Evolutionary conservation across 2,888 invertebrate species (phyloP).

Genomic region (Eremobia ochroleuca): DNA sequence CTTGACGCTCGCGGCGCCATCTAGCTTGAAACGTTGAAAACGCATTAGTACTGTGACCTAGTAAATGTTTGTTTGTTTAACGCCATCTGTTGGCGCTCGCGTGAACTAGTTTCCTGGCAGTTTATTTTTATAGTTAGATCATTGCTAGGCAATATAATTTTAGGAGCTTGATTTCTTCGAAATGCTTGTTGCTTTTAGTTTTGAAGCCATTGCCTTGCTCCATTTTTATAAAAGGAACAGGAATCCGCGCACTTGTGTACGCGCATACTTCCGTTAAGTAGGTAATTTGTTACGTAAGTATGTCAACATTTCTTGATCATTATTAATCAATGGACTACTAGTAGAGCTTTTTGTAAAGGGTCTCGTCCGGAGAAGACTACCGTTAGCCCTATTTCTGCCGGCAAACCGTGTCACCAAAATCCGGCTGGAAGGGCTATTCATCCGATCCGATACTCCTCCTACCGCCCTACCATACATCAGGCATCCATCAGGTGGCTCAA

Average conservation of each 20-base stretch:
- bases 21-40: constrained; percentile 62
- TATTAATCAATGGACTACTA: too few species aligned
- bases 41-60: constrained; percentile 47
- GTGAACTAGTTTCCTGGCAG: constrained; percentile 43
- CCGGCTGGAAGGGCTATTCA: background rate
- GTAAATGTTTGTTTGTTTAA: constrained; percentile 53
- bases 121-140: constrained; percentile 54
- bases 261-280: constrained; percentile 25
- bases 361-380: background rate
- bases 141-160: constrained; percentile 50
- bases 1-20: constrained; percentile 73
- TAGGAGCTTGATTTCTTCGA: constrained; percentile 49
- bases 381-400: background rate
- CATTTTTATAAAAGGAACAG: constrained; percentile 29
- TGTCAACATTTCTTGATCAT: background rate
- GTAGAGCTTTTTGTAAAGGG: background rate
- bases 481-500: too few species aligned
- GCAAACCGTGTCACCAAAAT: background rate
- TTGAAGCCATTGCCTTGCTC: constrained; percentile 25
- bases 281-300: background rate
- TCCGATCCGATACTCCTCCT: background rate
- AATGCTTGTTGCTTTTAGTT: constrained; percentile 33
- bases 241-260: background rate
- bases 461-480: background rate
- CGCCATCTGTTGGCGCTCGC: constrained; percentile 67